Conservation (phyloP, 1,140 invertebrate species). For the Pentalonia nigronervosa region DNA sequence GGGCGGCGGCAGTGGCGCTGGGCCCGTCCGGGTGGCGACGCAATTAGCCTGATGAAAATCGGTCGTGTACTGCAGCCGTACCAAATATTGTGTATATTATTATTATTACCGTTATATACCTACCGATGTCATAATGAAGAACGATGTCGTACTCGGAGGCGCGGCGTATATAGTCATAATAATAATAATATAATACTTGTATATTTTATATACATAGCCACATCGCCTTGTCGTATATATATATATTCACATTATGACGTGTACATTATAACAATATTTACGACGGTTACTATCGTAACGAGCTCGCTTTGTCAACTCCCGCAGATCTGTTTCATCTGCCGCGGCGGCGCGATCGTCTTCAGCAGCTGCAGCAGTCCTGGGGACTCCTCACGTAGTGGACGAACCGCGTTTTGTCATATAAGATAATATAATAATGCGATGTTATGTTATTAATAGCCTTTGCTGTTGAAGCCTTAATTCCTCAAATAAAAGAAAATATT, state of each 20-base stretch:
- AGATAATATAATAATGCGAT: neutral
- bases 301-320: neutral
- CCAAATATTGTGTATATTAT: neutral
- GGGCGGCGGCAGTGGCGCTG: neutral
- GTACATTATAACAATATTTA: neutral
- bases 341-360: neutral
- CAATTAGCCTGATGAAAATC: slow-evolving; percentile 53
- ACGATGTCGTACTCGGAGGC: neutral
- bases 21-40: neutral
- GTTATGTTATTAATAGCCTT: too few relatives aligned
- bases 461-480: too few relatives aligned
- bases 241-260: too few relatives aligned
- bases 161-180: neutral
- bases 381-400: neutral
- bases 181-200: neutral
- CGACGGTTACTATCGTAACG: neutral
- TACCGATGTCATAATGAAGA: slow-evolving; percentile 49
- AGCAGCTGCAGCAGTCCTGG: neutral
- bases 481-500: too few relatives aligned
- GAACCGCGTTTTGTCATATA: neutral
- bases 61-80: neutral
- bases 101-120: neutral
- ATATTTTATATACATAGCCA: neutral
- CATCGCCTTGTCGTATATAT: neutral
- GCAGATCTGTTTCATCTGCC: neutral